Evolutionary conservation across 2,113 vertebrate genomes (phyloP).

Genomic region (Nerophis ophidion): DNA sequence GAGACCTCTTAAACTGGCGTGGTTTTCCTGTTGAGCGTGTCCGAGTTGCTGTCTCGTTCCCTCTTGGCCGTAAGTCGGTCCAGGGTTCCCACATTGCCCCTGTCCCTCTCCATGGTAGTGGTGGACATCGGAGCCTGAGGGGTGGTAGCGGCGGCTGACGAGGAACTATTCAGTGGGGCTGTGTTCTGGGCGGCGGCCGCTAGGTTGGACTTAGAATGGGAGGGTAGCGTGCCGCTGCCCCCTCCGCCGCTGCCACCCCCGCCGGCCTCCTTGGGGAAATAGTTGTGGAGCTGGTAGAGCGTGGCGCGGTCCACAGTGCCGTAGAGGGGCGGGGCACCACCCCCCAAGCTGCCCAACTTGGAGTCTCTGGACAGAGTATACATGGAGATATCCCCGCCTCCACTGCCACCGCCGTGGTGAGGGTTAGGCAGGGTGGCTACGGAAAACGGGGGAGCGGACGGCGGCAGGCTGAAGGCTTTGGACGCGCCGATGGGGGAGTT

Average conservation of each 20-base stretch:
- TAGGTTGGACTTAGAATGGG: conserved; percentile 74
- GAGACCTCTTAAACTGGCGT: conserved; percentile 75
- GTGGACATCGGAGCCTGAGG: conserved; percentile 61
- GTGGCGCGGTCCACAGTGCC: conserved; percentile 77
- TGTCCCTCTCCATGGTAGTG: conserved; percentile 74
- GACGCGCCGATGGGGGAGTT: conserved; percentile 66
- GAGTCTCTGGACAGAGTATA: conserved; percentile 83
- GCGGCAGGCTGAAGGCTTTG: conserved; percentile 72
- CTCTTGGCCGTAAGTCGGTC: conserved; percentile 68
- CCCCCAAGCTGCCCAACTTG: conserved; percentile 72
- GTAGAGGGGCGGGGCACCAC: conserved; percentile 67
- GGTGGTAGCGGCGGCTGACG: conserved; percentile 63
- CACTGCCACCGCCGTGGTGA: conserved; percentile 62
- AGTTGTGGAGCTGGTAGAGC: conserved; percentile 87
- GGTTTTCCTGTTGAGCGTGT: conserved; percentile 89
- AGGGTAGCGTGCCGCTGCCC: conserved; percentile 68
- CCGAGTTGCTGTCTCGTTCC: conserved; percentile 80
- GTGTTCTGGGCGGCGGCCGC: conserved; percentile 62
- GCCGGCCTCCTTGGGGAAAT: conserved; percentile 80
- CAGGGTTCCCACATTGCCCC: conserved; percentile 66
- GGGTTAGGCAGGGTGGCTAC: conserved; percentile 77
- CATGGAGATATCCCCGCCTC: conserved; percentile 86
- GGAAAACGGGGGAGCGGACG: conserved; percentile 69
- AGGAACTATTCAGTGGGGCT: conserved; percentile 71
- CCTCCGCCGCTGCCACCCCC: conserved; percentile 43